Percentiles rank a stretch among this genome's conserved stretches.
These are phyloP conservation scores for Geotrypetes seraphini DNA, from an alignment of 2,797 vertebrate genomes.

Conservation along the genomic window DNA sequence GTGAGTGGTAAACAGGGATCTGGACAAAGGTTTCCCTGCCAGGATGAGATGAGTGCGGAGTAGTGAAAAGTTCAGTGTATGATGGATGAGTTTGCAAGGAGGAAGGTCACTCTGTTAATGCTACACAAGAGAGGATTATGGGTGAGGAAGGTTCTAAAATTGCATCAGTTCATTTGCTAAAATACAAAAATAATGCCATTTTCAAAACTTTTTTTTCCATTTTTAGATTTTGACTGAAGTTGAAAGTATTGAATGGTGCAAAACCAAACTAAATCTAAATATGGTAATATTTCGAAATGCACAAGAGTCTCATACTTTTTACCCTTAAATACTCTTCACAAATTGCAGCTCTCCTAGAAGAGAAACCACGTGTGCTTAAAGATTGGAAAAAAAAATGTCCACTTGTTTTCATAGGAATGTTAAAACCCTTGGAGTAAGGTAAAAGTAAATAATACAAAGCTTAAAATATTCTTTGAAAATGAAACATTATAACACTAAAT, in stretches of 20 bases:
- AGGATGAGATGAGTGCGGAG: constrained; percentile 53
- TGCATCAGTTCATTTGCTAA: constrained; percentile 28
- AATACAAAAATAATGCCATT: constrained; percentile 8
- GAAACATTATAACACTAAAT: too few species aligned
- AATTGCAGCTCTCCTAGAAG: too few species aligned
- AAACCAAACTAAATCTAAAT: constrained; percentile 19
- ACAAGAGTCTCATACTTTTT: constrained; percentile 2
- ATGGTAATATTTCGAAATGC: constrained; percentile 14
- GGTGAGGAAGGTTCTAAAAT: constrained; percentile 51
- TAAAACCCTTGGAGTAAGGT: too few species aligned
- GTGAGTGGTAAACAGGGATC: constrained; percentile 63
- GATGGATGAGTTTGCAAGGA: constrained; percentile 78
- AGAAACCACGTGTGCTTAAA: too few species aligned
- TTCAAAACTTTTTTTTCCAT: constrained; percentile 7
- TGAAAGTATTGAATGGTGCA: constrained; percentile 4
- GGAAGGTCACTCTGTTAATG: constrained; percentile 82
- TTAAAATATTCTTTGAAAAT: too few species aligned
- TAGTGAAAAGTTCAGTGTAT: constrained; percentile 88
- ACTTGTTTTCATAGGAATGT: too few species aligned
- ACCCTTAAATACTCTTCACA: too few species aligned
- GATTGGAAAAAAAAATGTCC: too few species aligned
- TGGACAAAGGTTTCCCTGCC: constrained; percentile 77
- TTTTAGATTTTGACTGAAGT: constrained; percentile 8
- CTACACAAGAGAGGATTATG: constrained; percentile 74
- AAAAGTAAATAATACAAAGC: too few species aligned